A percentile compares a stretch with the other conserved stretches of the same genome.
Conservation (phyloP, 2,888 invertebrate genomes). For the Cryptus viduatorius region DNA sequence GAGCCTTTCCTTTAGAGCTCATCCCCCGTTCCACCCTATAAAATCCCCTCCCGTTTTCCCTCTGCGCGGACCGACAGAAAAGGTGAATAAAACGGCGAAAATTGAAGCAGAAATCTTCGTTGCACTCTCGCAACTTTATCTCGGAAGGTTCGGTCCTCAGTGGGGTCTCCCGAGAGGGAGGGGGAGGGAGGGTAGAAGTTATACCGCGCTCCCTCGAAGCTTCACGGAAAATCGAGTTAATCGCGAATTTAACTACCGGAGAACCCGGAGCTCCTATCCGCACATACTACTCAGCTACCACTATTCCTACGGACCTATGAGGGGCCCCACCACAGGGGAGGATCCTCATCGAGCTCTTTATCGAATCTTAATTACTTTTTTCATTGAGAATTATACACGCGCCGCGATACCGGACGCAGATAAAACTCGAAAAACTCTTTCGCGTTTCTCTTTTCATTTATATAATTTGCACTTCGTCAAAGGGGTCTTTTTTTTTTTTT, state of each 20-base stretch:
- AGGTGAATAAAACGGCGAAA: conserved; percentile 56
- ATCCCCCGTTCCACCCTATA: conserved; percentile 4
- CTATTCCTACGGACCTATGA: background rate
- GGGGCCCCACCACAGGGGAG: background rate
- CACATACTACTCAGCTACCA: background rate
- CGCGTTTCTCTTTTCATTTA: conserved; percentile 30
- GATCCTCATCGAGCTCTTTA: conserved; percentile 6
- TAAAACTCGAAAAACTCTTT: background rate
- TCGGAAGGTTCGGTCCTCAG: background rate
- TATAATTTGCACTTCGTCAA: conserved; percentile 57
- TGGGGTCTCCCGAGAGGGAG: background rate
- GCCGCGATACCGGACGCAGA: background rate
- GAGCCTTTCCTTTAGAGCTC: conserved; percentile 59
- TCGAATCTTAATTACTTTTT: conserved; percentile 39
- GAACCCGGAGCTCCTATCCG: conserved; percentile 43
- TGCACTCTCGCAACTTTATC: conserved; percentile 25
- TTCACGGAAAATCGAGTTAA: conserved; percentile 61
- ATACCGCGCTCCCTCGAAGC: conserved; percentile 34
- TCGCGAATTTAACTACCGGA: conserved; percentile 62
- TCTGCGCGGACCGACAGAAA: background rate
- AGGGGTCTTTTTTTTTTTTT: conserved; percentile 11
- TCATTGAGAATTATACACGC: conserved; percentile 29
- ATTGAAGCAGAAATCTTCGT: conserved; percentile 51
- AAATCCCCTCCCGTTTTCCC: background rate
- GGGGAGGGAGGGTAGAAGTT: background rate